phyloP scores from a whole-genome alignment of 2,888 invertebrate genomes.

The Ferrisia virgata region DNA sequence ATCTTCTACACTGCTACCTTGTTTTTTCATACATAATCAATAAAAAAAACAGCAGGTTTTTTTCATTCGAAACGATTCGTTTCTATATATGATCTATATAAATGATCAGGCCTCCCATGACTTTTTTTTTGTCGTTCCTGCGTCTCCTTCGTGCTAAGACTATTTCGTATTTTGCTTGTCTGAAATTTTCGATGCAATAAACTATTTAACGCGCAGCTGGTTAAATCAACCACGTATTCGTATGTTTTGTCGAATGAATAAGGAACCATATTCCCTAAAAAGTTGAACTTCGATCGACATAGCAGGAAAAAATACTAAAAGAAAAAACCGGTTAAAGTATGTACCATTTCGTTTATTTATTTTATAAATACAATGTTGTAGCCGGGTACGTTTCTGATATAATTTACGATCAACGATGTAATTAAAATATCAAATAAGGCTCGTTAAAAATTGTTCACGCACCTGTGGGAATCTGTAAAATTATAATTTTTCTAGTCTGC shows the following conservation, averaged over 20 bases:
- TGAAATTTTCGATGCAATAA: not conserved
- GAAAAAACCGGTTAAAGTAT: not conserved
- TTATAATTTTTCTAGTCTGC: not conserved
- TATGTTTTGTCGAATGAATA: not conserved
- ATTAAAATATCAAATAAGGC: conserved; percentile 8
- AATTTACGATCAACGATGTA: not conserved
- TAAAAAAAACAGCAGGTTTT: not conserved
- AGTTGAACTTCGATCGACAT: not conserved
- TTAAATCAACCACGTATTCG: not conserved
- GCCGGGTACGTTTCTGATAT: not conserved
- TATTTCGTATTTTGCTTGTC: not conserved
- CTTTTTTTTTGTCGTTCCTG: not conserved
- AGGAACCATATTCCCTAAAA: too few species aligned
- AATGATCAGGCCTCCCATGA: not conserved
- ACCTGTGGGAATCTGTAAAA: not conserved
- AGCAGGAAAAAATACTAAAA: not conserved
- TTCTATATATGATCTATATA: not conserved
- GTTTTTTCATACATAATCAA: not conserved
- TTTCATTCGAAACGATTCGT: not conserved
- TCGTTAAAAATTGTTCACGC: not conserved
- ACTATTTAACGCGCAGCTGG: conserved; percentile 15
- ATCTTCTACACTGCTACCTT: not conserved
- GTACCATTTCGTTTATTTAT: not conserved
- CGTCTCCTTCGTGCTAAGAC: too few species aligned
- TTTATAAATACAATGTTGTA: not conserved